A percentile compares a stretch with the other conserved stretches of the same genome.
Conservation (phyloP, 2,797 vertebrate genomes). For the Myripristis murdjan region DNA sequence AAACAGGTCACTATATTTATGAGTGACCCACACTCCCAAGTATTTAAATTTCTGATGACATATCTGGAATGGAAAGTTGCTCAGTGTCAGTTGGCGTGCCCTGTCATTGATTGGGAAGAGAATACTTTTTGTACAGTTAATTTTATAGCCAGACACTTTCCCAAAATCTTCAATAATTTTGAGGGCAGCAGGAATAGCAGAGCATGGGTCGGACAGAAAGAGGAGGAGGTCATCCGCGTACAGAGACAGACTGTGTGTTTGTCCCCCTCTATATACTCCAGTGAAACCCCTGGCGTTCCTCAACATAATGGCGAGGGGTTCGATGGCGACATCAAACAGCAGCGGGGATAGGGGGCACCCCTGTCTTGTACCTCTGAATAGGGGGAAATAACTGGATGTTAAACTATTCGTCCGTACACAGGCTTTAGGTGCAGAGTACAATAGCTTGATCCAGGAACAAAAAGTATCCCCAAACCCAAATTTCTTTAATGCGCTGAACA, state of each 20-base stretch:
- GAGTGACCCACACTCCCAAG: conserved; percentile 2
- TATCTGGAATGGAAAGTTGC: not conserved
- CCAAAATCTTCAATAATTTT: not conserved
- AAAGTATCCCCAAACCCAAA: conserved; percentile 17
- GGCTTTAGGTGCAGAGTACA: not conserved
- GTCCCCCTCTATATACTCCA: not conserved
- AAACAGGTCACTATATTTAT: not conserved
- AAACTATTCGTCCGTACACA: not conserved
- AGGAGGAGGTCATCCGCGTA: conserved; percentile 8
- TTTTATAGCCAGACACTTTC: conserved; percentile 5
- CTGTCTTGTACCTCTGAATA: not conserved
- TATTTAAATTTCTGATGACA: not conserved
- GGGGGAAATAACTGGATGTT: conserved; percentile 2
- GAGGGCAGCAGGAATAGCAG: not conserved
- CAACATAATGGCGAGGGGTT: conserved; percentile 3
- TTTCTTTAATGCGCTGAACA: not conserved
- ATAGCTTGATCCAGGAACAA: not conserved
- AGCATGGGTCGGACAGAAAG: not conserved
- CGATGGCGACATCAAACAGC: conserved; percentile 5
- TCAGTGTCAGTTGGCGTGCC: not conserved
- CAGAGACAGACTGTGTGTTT: not conserved
- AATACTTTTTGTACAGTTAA: not conserved
- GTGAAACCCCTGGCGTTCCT: not conserved
- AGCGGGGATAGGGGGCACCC: conserved; percentile 1
- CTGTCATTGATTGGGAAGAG: conserved; percentile 2